Evolutionary conservation across 2,797 vertebrate genomes (phyloP).

Genomic region (Phoebastria nigripes): DNA sequence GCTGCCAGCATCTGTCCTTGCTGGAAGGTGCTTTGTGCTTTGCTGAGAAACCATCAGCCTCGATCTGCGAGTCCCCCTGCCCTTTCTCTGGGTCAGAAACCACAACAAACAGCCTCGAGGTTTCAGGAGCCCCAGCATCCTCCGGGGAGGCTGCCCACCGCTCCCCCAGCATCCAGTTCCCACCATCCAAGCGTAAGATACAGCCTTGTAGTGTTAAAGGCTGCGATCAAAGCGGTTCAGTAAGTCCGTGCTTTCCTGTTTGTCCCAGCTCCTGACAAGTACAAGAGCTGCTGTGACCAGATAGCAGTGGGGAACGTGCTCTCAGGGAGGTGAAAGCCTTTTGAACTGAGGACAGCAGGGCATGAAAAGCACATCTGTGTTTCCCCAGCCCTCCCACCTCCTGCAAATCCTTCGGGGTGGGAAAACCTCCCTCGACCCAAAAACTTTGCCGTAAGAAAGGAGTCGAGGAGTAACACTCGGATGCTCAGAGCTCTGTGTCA

Average conservation of each 20-base stretch:
- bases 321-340: neutral
- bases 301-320: constrained; percentile 3
- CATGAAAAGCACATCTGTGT: neutral
- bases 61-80: neutral
- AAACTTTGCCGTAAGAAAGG: neutral
- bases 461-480: neutral
- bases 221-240: constrained; percentile 1
- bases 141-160: accelerated
- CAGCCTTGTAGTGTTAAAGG: neutral
- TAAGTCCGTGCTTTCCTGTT: constrained; percentile 29
- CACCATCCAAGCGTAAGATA: neutral
- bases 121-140: neutral
- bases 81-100: neutral
- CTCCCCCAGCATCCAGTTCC: neutral
- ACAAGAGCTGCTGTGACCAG: neutral
- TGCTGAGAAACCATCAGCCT: neutral
- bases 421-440: neutral
- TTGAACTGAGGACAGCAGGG: constrained; percentile 3
- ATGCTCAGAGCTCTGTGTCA: neutral
- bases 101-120: neutral
- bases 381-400: neutral
- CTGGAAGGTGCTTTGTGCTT: neutral
- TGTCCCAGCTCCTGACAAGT: neutral
- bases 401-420: neutral
- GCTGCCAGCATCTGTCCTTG: accelerated